Evolutionary conservation across 2,888 invertebrate genomes (phyloP), one percentile per base, ranked within the genome.

Genomic region (Napeogenes sylphis): DNA sequence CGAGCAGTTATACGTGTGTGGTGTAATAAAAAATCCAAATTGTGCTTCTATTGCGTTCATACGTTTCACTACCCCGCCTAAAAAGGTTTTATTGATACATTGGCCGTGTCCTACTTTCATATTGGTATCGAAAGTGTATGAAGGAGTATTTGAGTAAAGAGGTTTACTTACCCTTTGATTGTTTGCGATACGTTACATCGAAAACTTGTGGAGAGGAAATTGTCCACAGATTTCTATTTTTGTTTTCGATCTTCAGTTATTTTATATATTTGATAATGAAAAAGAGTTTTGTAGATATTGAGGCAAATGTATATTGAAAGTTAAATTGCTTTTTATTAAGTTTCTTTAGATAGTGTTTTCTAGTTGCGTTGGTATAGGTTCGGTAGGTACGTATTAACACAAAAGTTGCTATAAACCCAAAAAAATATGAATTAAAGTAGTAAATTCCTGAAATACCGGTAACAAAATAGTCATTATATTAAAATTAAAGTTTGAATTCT

Each of bases 131-230:
- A 80, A 80, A 77, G 77, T 78, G 71, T 76, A 80, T 81, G 77
- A 79, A 80, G 76, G 73, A 79, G 79, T 80, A 81, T 80, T 77
- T 74, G 75, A 75, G 77, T 78, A 81, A 82, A 83, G 72, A 79
- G 81, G 79, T 82, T 83, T 82, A 73, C 78, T 79, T 77, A 78
- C 74, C 79, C 79, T 82, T 83, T 84, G 83, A 84, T 84, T 84
- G 81, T 81, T 81, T 81, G 80, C 79, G 74, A 81, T 82, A 82
- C 74, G 72, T 78, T 76, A 71, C 60, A 69, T 71, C 69, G 64
- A 70, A 72, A 74, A 75, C 70, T 68, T 75, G 75, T 72, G 68
- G 61, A 65, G 68, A 61, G 65, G 64, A 69, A 71, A 64, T 60
- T 63, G 21, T 68, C 63, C 59, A 58, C 57, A 42, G 58, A 59